Base-by-base conservation (phyloP, 2,797 vertebrate species). In the Malurus splendens region DNA sequence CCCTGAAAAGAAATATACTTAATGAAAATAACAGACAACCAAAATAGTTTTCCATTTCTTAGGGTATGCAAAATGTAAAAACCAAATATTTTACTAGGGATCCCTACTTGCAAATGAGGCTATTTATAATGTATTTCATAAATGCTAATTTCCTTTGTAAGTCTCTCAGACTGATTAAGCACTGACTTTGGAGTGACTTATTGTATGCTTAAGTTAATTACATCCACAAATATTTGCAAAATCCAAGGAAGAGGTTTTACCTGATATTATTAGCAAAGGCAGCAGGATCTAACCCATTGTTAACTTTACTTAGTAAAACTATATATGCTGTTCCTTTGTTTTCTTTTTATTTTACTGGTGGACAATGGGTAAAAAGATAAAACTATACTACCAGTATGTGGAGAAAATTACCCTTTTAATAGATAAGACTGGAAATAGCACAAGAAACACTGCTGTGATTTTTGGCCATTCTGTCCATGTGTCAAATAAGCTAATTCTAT, bases 121-220 rank as follows among this genome's bases (percentile, higher is more conserved):
- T 88, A 82, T 91, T 91, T 92, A 75, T 90, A 82, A 87, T 60
- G 57, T 91, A 55, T 93, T 88, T 92, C 57, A 77, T 89, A 90
- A 74, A 91, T 87, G 75, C 9, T 92, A 74, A 91, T 85, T 93
- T 90, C 65, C 70, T 90, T 79, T 92, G 55, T 91, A 86, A 89
- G 76, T 92, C 79, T 87, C 82, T 93, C 87, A 71, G 42, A 77
- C 89, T 89, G 86, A 89, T 90, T 81, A 92, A 82, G 61, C 78
- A 85, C 84, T 90, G 84, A 91, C 90, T 92, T 92, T 86, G 65
- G 68, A 94, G 84, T 91, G 87, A 94, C 86, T 93, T 92, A 85
- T 77, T 86, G 68, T 93, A 87, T 61, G 89, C 79, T 91, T 93
- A 93, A 93, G 84, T 91, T 91, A 93, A 94, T 93, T 93, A 87